phyloP scores from a whole-genome alignment of 1,140 invertebrate species.

The Drosophila obscura region DNA sequence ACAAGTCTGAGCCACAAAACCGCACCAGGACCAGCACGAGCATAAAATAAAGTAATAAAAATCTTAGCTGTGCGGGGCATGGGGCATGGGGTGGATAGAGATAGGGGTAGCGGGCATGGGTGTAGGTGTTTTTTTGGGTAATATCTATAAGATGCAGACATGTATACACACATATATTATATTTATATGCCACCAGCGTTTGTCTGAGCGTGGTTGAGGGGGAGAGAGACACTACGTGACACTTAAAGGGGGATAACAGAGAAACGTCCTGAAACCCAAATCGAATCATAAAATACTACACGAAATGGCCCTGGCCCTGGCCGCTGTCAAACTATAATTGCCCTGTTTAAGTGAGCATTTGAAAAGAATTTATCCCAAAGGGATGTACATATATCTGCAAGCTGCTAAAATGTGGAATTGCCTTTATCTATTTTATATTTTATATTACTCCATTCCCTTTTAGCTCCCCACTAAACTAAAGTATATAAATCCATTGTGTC shows the following conservation, averaged over 20 bases:
- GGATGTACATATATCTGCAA: neutral
- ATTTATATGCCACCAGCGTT: conserved; percentile 46
- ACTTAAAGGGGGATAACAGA: conserved; percentile 73
- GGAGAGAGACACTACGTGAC: conserved; percentile 54
- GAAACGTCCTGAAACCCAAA: conserved; percentile 62
- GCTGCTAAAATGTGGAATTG: neutral
- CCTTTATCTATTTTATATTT: neutral
- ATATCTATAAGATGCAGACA: conserved; percentile 73
- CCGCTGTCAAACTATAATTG: conserved; percentile 64
- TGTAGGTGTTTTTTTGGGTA: conserved; percentile 20
- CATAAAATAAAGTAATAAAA: conserved; percentile 83
- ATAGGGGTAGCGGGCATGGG: neutral
- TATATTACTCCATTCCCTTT: too few species aligned
- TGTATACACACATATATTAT: conserved; percentile 45
- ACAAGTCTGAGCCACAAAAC: conserved; percentile 28
- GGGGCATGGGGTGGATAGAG: neutral
- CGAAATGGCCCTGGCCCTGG: conserved; percentile 38
- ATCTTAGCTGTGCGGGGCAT: conserved; percentile 59
- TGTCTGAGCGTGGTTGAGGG: conserved; percentile 27
- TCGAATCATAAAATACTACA: conserved; percentile 76
- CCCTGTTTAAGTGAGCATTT: conserved; percentile 59
- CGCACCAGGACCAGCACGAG: conserved; percentile 52
- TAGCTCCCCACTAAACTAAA: too few species aligned
- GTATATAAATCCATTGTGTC: too few species aligned
- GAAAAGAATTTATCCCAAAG: conserved; percentile 23